Percentiles rank a stretch among this genome's conserved stretches.
Conservation (phyloP, 2,113 vertebrate genomes). For the Chamaetylas fuelleborni region DNA sequence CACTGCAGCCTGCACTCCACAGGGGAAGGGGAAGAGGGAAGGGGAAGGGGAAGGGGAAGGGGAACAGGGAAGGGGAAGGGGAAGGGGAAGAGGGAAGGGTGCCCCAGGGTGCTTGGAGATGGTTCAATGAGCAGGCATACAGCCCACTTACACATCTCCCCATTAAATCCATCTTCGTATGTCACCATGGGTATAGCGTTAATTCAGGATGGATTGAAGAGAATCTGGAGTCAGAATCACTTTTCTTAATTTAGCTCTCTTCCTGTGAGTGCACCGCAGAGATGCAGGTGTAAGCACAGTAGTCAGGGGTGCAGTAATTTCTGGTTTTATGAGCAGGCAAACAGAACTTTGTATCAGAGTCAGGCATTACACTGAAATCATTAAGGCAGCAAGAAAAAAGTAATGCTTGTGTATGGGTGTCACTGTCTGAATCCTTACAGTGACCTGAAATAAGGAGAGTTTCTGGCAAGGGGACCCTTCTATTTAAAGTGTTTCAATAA, state of each 20-base stretch:
- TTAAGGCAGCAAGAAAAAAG: not conserved
- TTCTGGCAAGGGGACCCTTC: not conserved
- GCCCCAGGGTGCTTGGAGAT: too few species aligned
- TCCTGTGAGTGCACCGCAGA: not conserved
- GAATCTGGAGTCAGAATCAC: not conserved
- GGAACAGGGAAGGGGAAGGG: not conserved
- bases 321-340: not conserved
- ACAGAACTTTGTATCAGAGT: not conserved
- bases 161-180: not conserved
- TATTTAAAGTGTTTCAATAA: not conserved
- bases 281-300: not conserved
- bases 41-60: too few species aligned
- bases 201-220: not conserved
- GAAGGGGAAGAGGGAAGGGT: not conserved
- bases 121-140: not conserved
- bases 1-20: not conserved
- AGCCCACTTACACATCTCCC: not conserved
- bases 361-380: not conserved
- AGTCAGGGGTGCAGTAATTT: not conserved
- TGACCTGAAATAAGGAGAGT: not conserved
- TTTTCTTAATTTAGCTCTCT: not conserved
- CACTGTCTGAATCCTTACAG: not conserved
- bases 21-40: not conserved
- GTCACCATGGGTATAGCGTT: not conserved
- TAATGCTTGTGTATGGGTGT: not conserved